Evolutionary conservation across 2,113 vertebrate species (phyloP).

Genomic region (Excalfactoria chinensis): DNA sequence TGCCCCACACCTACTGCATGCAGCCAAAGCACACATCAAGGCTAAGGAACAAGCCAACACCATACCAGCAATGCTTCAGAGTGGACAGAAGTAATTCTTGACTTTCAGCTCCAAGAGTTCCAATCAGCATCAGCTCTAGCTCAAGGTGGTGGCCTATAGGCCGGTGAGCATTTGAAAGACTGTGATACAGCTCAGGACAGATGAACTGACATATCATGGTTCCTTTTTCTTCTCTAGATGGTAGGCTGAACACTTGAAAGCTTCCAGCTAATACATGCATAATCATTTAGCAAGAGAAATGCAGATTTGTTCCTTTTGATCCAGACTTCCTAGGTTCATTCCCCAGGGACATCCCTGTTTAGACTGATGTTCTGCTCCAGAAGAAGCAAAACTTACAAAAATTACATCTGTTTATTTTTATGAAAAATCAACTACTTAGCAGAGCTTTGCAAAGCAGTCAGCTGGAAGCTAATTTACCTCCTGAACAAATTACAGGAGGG

Average conservation of each 20-base stretch:
- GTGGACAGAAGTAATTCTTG: background rate
- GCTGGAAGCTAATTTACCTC: background rate
- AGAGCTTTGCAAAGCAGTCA: background rate
- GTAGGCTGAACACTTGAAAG: background rate
- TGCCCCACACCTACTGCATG: background rate
- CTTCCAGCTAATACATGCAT: background rate
- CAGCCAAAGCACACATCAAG: background rate
- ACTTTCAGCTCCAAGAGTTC: background rate
- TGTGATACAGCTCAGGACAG: background rate
- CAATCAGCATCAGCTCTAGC: background rate
- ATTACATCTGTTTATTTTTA: background rate
- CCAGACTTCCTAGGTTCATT: background rate
- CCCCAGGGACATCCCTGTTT: background rate
- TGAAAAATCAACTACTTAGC: background rate
- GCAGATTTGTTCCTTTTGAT: background rate
- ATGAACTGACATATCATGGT: background rate
- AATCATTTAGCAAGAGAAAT: background rate
- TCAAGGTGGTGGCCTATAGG: background rate
- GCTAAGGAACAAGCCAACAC: background rate
- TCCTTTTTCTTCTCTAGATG: background rate
- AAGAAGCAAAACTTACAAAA: background rate
- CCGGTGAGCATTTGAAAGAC: background rate
- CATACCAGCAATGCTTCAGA: fast-evolving
- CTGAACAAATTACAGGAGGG: background rate
- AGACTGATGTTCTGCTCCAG: background rate